phyloP scores from a whole-genome alignment of 2,888 invertebrate genomes.

The Harpalus rufipes region DNA sequence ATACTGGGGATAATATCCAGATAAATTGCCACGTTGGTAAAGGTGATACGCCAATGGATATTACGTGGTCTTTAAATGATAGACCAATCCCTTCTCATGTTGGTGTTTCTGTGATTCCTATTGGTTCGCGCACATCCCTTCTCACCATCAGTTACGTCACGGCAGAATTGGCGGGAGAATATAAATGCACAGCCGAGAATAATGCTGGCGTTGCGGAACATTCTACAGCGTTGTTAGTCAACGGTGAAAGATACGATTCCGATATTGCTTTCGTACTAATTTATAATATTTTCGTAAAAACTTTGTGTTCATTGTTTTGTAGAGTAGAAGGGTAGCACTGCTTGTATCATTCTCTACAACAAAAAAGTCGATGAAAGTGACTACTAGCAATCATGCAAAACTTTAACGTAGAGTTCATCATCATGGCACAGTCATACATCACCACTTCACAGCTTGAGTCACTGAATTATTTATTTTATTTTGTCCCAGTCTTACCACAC shows the following conservation, averaged over 20 bases:
- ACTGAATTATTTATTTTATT: conserved; percentile 30
- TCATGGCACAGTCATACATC: conserved; percentile 25
- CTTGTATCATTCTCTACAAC: conserved; percentile 32
- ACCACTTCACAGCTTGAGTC: conserved; percentile 26
- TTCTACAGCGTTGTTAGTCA: conserved; percentile 82
- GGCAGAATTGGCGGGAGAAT: conserved; percentile 83
- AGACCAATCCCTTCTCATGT: conserved; percentile 78
- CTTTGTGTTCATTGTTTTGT: conserved; percentile 39
- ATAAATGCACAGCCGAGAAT: conserved; percentile 83
- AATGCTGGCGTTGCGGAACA: conserved; percentile 82
- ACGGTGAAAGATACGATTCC: conserved; percentile 77
- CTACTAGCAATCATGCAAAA: conserved; percentile 15
- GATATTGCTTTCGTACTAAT: not conserved
- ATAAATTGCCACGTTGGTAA: conserved; percentile 70
- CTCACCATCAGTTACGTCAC: conserved; percentile 85
- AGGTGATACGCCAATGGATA: conserved; percentile 81
- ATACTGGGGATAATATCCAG: conserved; percentile 72
- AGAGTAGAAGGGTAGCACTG: conserved; percentile 25
- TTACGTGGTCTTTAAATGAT: conserved; percentile 81
- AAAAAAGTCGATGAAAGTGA: not conserved
- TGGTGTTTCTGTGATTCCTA: conserved; percentile 79
- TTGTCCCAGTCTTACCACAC: conserved; percentile 41
- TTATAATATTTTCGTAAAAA: not conserved
- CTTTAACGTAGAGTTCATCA: conserved; percentile 12
- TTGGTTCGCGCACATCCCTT: conserved; percentile 82